These are phyloP conservation scores for Ormyrus nitidulus DNA, from an alignment of 2,888 invertebrate species.

Conservation along the genomic window DNA sequence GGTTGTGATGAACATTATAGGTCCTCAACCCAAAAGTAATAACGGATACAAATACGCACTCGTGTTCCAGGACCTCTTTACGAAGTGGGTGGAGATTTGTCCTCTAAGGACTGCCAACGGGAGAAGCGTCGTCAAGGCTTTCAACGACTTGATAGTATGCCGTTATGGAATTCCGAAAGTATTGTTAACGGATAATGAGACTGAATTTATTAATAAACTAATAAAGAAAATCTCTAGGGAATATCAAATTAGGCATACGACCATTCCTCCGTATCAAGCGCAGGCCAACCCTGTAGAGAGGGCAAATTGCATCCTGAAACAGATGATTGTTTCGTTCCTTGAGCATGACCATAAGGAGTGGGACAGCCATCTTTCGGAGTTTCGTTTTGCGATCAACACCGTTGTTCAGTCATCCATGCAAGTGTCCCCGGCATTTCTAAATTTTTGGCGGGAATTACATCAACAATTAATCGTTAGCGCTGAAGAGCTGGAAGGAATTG, in stretches of 20 bases:
- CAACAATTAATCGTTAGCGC: not conserved
- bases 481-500: not conserved
- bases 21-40: slow-evolving; percentile 17
- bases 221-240: not conserved
- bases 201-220: slow-evolving; percentile 34
- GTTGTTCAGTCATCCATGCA: slow-evolving; percentile 41
- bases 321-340: slow-evolving; percentile 36
- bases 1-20: slow-evolving; percentile 26
- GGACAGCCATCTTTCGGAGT: slow-evolving; percentile 50
- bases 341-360: slow-evolving; percentile 39
- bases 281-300: slow-evolving; percentile 53
- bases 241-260: not conserved
- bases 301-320: slow-evolving; percentile 36
- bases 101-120: slow-evolving; percentile 39
- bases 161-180: slow-evolving; percentile 51
- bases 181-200: slow-evolving; percentile 24
- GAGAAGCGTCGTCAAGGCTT: too few relatives aligned
- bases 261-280: slow-evolving; percentile 46
- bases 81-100: slow-evolving; percentile 51
- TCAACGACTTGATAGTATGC: not conserved
- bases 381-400: slow-evolving; percentile 50
- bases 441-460: slow-evolving; percentile 41
- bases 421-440: slow-evolving; percentile 38
- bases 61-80: slow-evolving; percentile 39
- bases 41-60: slow-evolving; percentile 23